phyloP scores from a whole-genome alignment of 2,113 vertebrate genomes.

The Malurus alboscapulatus region DNA sequence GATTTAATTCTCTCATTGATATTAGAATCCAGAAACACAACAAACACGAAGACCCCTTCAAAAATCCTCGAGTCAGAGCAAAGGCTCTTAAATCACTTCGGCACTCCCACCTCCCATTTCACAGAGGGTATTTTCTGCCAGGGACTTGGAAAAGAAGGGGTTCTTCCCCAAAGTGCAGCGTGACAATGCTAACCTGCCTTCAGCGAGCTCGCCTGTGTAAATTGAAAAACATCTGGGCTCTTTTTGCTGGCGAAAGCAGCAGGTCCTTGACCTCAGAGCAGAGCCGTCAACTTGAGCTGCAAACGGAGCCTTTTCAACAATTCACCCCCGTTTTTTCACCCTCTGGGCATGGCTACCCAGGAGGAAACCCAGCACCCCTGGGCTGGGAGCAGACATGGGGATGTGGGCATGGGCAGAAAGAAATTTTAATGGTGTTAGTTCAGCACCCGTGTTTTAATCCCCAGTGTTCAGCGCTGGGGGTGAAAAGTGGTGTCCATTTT shows the following conservation, averaged over 20 bases:
- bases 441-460: neutral
- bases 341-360: neutral
- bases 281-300: constrained; percentile 45
- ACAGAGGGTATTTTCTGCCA: constrained; percentile 38
- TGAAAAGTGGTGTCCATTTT: neutral
- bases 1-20: constrained; percentile 83
- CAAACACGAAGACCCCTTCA: constrained; percentile 70
- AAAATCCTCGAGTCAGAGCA: constrained; percentile 63
- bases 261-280: constrained; percentile 67
- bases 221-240: constrained; percentile 75
- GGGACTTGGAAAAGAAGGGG: constrained; percentile 44
- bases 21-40: constrained; percentile 75
- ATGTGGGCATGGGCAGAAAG: neutral
- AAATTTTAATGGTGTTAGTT: neutral
- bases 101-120: constrained; percentile 54
- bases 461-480: neutral
- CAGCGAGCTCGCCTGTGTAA: constrained; percentile 58
- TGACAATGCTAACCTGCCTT: constrained; percentile 64
- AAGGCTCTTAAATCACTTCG: constrained; percentile 67
- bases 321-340: constrained; percentile 43
- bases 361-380: neutral
- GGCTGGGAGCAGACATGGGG: neutral
- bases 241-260: constrained; percentile 64
- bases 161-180: constrained; percentile 38
- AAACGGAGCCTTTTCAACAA: constrained; percentile 11